These are phyloP conservation scores for Plutella xylostella DNA, from an alignment of 2,888 invertebrate species.

Conservation along the genomic window DNA sequence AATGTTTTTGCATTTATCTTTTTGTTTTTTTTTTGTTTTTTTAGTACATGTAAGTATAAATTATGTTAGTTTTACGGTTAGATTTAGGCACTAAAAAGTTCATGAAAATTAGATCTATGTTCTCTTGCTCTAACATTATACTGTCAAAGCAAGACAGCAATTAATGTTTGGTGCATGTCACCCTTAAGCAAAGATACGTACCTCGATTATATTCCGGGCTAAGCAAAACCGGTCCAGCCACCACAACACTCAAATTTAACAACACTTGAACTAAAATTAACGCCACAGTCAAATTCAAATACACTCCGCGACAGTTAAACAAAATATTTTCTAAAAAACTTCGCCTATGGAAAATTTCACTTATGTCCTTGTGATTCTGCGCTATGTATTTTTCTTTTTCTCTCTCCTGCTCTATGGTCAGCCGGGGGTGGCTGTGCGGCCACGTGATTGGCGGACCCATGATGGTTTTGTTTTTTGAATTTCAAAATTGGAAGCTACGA, in stretches of 20 bases:
- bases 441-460: conserved; percentile 54
- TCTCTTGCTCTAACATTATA: too few species aligned
- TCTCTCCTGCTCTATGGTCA: neutral
- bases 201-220: conserved; percentile 60
- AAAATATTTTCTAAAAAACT: conserved; percentile 29
- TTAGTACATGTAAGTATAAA: too few species aligned
- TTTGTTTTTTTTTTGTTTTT: conserved; percentile 9
- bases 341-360: conserved; percentile 28
- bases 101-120: too few species aligned
- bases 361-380: conserved; percentile 21
- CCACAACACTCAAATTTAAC: conserved; percentile 35
- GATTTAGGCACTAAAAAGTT: too few species aligned
- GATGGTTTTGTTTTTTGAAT: conserved; percentile 17
- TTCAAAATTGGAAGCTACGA: conserved; percentile 25
- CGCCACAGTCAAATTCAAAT: conserved; percentile 42
- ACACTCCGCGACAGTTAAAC: conserved; percentile 35
- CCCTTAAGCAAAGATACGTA: conserved; percentile 22
- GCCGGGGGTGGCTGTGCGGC: conserved; percentile 36
- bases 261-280: conserved; percentile 42
- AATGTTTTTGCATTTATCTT: conserved; percentile 20
- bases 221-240: conserved; percentile 49
- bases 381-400: conserved; percentile 9
- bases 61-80: too few species aligned
- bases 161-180: too few species aligned
- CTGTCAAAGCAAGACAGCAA: too few species aligned